Percentiles rank a stretch among this genome's conserved stretches.
Conservation (phyloP, 2,797 vertebrate species). For the Dicrostonyx torquatus region DNA sequence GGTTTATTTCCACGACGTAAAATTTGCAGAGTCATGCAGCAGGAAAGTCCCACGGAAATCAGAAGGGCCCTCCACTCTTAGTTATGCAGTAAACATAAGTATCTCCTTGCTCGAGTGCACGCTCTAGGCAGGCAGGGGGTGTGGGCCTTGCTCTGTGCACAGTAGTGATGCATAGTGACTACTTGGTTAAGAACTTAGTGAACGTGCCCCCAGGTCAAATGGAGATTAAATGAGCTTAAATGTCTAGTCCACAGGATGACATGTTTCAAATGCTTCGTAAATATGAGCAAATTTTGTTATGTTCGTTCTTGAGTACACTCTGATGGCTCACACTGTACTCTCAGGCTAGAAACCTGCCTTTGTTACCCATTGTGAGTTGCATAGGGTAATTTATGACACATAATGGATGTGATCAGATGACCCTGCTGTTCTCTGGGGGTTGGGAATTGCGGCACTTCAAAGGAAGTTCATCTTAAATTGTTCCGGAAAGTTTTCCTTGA, state of each 20-base stretch:
- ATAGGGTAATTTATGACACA: conserved; percentile 75
- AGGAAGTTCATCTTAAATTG: conserved; percentile 79
- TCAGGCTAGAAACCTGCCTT: not conserved
- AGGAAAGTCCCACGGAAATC: not conserved
- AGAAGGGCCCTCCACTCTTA: too few species aligned
- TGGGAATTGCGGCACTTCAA: conserved; percentile 77
- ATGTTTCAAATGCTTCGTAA: not conserved
- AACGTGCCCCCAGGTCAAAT: not conserved
- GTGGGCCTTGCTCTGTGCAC: not conserved
- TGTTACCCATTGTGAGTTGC: conserved; percentile 36
- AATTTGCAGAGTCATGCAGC: not conserved
- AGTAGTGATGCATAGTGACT: not conserved
- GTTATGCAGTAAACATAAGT: not conserved
- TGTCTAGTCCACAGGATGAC: not conserved
- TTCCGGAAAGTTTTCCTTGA: conserved; percentile 81
- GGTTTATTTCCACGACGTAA: not conserved
- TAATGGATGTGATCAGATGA: conserved; percentile 78
- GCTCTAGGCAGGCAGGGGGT: not conserved
- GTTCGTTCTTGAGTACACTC: not conserved
- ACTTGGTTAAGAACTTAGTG: not conserved
- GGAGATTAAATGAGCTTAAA: conserved; percentile 27
- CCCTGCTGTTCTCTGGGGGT: conserved; percentile 75
- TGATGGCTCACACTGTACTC: not conserved
- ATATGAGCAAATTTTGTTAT: not conserved
- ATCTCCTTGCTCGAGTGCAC: not conserved